Evolutionary conservation across 2,113 vertebrate genomes (phyloP).

Genomic region (Hassar affinis): DNA sequence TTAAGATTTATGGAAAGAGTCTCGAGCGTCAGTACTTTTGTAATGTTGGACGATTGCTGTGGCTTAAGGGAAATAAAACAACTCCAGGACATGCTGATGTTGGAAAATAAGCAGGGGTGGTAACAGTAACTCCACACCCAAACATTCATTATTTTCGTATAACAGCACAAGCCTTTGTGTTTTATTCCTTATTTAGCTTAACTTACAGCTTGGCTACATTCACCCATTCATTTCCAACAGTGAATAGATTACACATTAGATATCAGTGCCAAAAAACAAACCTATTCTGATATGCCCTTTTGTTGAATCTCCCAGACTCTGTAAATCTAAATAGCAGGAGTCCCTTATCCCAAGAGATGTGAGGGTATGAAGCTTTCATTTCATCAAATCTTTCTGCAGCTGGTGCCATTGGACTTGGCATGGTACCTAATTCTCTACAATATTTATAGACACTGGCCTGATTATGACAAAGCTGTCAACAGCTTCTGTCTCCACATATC

Average conservation of each 20-base stretch:
- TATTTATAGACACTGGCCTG: conserved; percentile 49
- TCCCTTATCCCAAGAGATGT: background rate
- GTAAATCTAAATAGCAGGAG: background rate
- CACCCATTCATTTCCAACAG: background rate
- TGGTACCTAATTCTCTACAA: conserved; percentile 30
- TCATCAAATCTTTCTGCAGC: conserved; percentile 35
- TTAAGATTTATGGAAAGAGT: too few species aligned
- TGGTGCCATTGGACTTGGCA: conserved; percentile 29
- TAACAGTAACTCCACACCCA: background rate
- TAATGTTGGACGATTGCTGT: background rate
- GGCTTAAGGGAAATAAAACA: background rate
- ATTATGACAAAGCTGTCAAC: conserved; percentile 46
- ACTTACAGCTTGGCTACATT: background rate
- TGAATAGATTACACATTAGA: background rate
- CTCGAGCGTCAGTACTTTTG: background rate
- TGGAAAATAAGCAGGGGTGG: background rate
- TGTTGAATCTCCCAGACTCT: background rate
- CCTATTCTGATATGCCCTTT: background rate
- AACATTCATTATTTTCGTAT: background rate
- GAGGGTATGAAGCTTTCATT: conserved; percentile 26
- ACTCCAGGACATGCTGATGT: background rate
- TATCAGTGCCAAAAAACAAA: background rate
- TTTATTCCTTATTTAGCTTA: background rate
- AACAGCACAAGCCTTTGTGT: background rate
- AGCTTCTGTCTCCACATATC: conserved; percentile 28